These are phyloP conservation scores for Agrotis ipsilon DNA, from an alignment of 2,888 invertebrate genomes.

Conservation along the genomic window DNA sequence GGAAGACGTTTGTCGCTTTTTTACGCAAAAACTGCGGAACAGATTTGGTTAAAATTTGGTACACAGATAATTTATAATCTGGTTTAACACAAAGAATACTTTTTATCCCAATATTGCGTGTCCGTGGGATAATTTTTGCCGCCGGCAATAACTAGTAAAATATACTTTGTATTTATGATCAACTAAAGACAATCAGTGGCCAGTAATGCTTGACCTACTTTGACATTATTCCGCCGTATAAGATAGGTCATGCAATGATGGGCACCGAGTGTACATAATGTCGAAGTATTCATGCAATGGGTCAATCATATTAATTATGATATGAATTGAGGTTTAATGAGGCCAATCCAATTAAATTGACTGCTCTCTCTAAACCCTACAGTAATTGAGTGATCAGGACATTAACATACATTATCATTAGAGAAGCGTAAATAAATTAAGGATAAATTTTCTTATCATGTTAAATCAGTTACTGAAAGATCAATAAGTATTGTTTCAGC, in stretches of 20 bases:
- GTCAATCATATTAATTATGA: neutral
- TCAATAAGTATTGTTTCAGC: no score
- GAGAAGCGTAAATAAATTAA: neutral
- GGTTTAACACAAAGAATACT: no score
- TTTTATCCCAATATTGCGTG: no score
- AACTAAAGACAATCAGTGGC: neutral
- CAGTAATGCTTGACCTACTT: no score
- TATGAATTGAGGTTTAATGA: neutral
- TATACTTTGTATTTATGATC: constrained; percentile 13
- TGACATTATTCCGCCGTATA: no score
- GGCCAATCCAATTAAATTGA: constrained; percentile 1
- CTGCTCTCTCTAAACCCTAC: neutral
- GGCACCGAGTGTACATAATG: neutral
- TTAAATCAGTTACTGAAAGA: neutral
- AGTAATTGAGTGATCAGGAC: neutral
- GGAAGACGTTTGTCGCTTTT: no score
- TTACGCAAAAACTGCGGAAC: no score
- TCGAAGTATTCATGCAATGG: neutral
- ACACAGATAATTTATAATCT: no score
- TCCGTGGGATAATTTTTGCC: no score
- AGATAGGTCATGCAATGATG: no score
- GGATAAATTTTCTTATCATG: no score
- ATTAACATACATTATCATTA: neutral
- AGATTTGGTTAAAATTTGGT: no score
- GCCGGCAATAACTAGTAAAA: constrained; percentile 10